These are phyloP conservation scores for Apodemus sylvaticus DNA, from an alignment of 2,113 vertebrate genomes.

Conservation along the genomic window DNA sequence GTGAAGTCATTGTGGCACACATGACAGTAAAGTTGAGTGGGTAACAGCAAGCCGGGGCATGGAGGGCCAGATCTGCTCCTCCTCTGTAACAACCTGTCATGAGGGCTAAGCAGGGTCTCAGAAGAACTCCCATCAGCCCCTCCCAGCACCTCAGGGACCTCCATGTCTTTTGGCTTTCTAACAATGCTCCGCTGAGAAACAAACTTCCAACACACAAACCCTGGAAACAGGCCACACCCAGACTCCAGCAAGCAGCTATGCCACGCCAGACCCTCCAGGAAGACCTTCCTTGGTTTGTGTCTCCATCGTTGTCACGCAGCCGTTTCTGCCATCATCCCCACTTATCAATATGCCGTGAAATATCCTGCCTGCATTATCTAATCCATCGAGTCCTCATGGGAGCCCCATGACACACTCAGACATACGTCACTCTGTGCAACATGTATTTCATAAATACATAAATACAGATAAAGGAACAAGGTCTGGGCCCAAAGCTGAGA, in stretches of 20 bases:
- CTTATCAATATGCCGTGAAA: accelerated
- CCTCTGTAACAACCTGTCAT: background rate
- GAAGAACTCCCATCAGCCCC: background rate
- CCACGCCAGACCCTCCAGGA: background rate
- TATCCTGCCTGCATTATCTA: background rate
- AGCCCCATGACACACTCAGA: background rate
- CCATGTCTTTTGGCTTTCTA: too few relatives aligned
- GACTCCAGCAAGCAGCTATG: background rate
- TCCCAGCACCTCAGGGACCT: background rate
- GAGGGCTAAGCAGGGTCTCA: background rate
- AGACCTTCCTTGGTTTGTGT: accelerated
- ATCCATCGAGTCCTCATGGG: background rate
- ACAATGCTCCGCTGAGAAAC: background rate
- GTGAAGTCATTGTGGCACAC: background rate
- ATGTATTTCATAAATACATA: too few relatives aligned
- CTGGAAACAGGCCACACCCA: background rate
- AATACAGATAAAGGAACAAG: background rate
- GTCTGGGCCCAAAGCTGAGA: background rate
- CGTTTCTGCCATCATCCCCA: too few relatives aligned
- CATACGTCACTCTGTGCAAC: accelerated
- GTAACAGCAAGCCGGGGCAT: background rate
- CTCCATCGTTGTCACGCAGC: background rate
- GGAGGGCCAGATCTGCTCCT: background rate
- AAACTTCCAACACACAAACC: background rate
- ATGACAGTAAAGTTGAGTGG: background rate